These are phyloP conservation scores for Lepilemur ruficaudatus DNA, from an alignment of 2,797 vertebrate species.

Conservation along the genomic window DNA sequence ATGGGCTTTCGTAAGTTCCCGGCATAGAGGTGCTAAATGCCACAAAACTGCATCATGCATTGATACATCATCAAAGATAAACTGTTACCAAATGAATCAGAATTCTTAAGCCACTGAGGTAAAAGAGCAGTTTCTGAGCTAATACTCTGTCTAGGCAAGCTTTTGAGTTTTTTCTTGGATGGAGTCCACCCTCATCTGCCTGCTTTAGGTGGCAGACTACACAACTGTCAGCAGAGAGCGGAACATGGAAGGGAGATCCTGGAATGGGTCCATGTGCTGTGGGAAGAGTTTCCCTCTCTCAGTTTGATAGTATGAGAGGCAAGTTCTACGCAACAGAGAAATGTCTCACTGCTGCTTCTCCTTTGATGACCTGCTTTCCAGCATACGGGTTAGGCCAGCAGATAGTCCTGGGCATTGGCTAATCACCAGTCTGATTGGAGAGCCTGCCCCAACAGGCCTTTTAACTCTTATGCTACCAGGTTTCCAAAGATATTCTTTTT, in stretches of 20 bases:
- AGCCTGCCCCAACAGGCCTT: not conserved
- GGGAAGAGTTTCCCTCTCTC: not conserved
- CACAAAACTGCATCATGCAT: slow-evolving; percentile 63
- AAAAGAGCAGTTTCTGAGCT: slow-evolving; percentile 65
- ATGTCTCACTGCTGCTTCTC: not conserved
- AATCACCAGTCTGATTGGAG: not conserved
- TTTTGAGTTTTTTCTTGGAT: slow-evolving; percentile 57
- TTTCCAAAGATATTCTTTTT: not conserved
- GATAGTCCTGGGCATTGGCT: not conserved
- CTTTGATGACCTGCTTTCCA: not conserved
- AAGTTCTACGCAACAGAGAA: not conserved
- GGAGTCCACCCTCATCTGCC: slow-evolving; percentile 26
- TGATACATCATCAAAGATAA: slow-evolving; percentile 60
- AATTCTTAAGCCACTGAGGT: slow-evolving; percentile 73
- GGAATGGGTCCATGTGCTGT: not conserved
- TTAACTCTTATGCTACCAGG: not conserved
- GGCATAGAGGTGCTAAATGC: slow-evolving; percentile 51
- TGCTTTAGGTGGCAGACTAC: slow-evolving; percentile 52
- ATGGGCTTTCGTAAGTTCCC: slow-evolving; percentile 15
- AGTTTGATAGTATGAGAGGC: not conserved
- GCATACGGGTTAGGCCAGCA: not conserved
- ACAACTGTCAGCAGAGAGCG: not conserved
- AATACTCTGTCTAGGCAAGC: slow-evolving; percentile 20
- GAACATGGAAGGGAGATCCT: not conserved
- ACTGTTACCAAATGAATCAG: slow-evolving; percentile 67